A percentile compares a stretch with the other conserved stretches of the same genome.
phyloP scores from a whole-genome alignment of 2,888 invertebrate genomes.

The Cotesia congregata region DNA sequence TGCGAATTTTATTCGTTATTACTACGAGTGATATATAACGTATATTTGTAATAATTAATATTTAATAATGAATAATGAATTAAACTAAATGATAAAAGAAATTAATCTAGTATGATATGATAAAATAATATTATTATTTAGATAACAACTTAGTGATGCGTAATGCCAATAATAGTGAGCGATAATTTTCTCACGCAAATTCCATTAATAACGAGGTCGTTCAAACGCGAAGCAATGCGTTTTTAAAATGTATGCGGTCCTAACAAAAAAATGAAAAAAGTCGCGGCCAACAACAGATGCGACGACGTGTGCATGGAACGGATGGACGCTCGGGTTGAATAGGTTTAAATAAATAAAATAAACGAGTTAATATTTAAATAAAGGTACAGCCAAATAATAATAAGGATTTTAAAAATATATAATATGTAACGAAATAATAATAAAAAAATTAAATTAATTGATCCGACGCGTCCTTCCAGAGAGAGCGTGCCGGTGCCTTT shows the following conservation, averaged over 20 bases:
- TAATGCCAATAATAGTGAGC: slow-evolving; percentile 23
- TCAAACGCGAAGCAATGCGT: slow-evolving; percentile 1
- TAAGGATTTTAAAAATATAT: neutral
- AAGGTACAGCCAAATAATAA: slow-evolving; percentile 12
- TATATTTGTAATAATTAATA: slow-evolving; percentile 10
- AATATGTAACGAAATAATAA: slow-evolving; percentile 3
- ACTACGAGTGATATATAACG: neutral
- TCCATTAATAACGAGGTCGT: slow-evolving; percentile 14
- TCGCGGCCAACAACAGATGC: slow-evolving; percentile 28
- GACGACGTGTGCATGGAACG: slow-evolving; percentile 44
- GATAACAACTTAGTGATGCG: slow-evolving; percentile 23
- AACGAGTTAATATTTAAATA: neutral
- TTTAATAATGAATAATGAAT: slow-evolving; percentile 3
- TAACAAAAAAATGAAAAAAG: slow-evolving; percentile 15
- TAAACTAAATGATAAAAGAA: neutral
- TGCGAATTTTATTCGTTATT: neutral
- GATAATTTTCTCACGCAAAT: slow-evolving; percentile 34
- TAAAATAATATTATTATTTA: slow-evolving; percentile 20
- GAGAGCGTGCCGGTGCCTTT: slow-evolving; percentile 55
- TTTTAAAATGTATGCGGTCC: slow-evolving; percentile 6
- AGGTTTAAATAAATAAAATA: slow-evolving; percentile 20
- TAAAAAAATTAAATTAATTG: slow-evolving; percentile 21
- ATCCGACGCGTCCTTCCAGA: slow-evolving; percentile 47
- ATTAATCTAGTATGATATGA: neutral
- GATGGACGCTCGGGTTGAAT: slow-evolving; percentile 39